Base-by-base conservation (phyloP, 2,797 vertebrate species). In the Micropoecilia bifurca region DNA sequence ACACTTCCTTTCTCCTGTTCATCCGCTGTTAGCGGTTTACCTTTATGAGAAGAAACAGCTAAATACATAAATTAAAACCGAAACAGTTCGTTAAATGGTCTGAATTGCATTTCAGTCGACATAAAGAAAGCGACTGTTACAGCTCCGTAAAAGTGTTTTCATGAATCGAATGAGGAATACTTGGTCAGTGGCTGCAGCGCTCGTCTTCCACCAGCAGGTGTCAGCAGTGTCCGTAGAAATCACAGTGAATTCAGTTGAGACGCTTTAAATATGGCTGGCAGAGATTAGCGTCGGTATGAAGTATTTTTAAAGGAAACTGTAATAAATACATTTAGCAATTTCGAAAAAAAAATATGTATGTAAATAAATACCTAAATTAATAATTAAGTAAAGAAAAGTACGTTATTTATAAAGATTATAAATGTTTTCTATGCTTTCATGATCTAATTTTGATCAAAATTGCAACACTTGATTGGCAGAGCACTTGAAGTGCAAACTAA, bases 171-270 rank as follows among this genome's bases (percentile, higher is more conserved):
- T 6, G 9, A 61, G 14, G 30, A 4, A n/a, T 43, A 28, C 25
- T 14, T 22, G 66, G 10, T 6, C 6, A 39, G 2, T 1, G 10
- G 41, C 48, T 87, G 88, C 74, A 63, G 75, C 83, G 33, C 22
- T 12, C 39, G 0, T 0, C 20, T 74, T 88, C 0, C 16, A 43
- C 91, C 93, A 80, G 82, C 66, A 91, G 91, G 75, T 76, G 93
- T 79, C 93, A 89, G 85, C 4, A 85, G 75, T 71, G 84, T 73
- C 77, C 69, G 3, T 53, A 77, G 9, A 74, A 76, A 63, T 16
- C 57, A 8, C 13, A 55, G 2, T 13, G 3, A 59, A 36, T 66
- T 22, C 71, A 73, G 72, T 6, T 28, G 13, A 55, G 33, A 41
- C 0, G n/a, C 41, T 45, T 22, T 69, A 69, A 69, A 69, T 69